Conservation (phyloP, 2,113 vertebrate genomes). For the Ammodytes dubius region DNA sequence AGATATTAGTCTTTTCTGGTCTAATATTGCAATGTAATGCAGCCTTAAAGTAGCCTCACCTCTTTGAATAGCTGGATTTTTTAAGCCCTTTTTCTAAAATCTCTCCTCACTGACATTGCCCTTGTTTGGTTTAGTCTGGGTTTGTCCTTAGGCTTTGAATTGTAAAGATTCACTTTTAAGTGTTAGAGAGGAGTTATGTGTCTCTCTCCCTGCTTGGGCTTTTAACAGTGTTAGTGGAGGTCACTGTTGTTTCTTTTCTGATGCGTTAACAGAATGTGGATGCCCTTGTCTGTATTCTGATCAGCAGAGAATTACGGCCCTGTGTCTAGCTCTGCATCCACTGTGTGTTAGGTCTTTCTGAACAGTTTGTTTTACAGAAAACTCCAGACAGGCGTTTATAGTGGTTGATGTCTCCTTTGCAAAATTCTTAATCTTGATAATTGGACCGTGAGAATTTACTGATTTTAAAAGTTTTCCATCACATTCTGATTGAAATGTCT, state of each 20-base stretch:
- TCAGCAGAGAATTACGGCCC: neutral
- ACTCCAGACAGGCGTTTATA: neutral
- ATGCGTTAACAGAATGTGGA: neutral
- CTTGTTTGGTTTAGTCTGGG: neutral
- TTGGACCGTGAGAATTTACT: neutral
- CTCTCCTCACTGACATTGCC: neutral
- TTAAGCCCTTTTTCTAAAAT: neutral
- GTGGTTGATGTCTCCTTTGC: neutral
- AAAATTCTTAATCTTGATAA: neutral
- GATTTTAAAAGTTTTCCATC: neutral
- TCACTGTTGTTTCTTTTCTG: constrained; percentile 16
- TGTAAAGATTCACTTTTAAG: neutral
- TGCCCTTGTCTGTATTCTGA: neutral
- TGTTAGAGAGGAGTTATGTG: neutral
- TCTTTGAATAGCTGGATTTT: neutral
- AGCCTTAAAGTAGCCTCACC: neutral
- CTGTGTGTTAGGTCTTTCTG: neutral
- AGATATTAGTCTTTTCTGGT: neutral
- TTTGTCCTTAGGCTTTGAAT: constrained; percentile 13
- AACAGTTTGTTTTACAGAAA: neutral
- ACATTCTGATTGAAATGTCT: neutral
- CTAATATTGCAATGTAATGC: neutral
- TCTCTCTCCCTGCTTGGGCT: neutral
- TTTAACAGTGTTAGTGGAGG: constrained; percentile 9
- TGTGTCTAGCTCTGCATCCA: neutral